phyloP scores from a whole-genome alignment of 2,113 vertebrate species.

The Pitta sordida region DNA sequence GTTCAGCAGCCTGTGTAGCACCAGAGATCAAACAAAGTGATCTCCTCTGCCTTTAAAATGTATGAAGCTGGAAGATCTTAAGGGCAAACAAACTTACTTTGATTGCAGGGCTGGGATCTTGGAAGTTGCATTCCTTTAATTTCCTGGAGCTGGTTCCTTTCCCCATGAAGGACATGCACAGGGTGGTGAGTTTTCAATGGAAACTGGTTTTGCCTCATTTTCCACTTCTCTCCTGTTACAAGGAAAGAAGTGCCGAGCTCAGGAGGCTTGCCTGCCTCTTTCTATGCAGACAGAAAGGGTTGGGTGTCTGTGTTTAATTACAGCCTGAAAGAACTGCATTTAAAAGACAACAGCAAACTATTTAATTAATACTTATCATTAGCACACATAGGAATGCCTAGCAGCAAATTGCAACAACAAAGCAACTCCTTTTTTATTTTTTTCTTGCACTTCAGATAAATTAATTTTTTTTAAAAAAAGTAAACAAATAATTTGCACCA shows the following conservation, averaged over 20 bases:
- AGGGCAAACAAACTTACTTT: conserved; percentile 31
- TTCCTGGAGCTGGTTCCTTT: conserved; percentile 25
- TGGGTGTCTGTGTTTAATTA: conserved; percentile 73
- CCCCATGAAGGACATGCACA: neutral
- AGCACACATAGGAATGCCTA: conserved; percentile 65
- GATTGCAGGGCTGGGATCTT: conserved; percentile 41
- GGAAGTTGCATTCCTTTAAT: conserved; percentile 37
- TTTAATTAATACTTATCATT: conserved; percentile 74
- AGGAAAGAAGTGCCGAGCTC: conserved; percentile 29
- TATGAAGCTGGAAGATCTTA: conserved; percentile 34
- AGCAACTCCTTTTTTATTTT: conserved; percentile 11
- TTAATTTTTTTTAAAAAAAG: neutral
- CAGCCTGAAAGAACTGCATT: conserved; percentile 67
- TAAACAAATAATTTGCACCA: neutral
- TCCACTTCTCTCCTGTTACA: conserved; percentile 47
- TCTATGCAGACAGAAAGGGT: conserved; percentile 61
- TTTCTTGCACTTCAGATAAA: conserved; percentile 1
- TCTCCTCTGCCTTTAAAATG: conserved; percentile 26
- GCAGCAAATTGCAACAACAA: conserved; percentile 70
- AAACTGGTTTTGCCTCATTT: conserved; percentile 66
- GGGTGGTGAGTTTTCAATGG: conserved; percentile 16
- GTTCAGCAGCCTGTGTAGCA: neutral
- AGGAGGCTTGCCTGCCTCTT: conserved; percentile 31
- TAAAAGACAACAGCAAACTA: conserved; percentile 68
- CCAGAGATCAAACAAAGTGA: conserved; percentile 6